Conservation (phyloP, 2,797 vertebrate species). For the Phoebastria nigripes region DNA sequence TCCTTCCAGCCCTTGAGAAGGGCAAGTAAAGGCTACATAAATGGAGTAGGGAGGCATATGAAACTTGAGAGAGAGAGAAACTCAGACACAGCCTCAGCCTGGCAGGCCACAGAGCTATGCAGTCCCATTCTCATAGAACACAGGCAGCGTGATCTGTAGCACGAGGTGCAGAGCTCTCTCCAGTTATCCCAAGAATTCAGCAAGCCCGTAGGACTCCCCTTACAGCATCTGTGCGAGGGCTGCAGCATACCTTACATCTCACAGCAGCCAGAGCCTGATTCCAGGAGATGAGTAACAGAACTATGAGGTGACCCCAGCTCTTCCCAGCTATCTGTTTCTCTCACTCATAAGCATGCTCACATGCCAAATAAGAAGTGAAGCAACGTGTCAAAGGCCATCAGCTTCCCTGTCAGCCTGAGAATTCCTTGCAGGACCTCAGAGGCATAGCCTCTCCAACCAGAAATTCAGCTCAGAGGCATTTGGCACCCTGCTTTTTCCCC, state of each 20-base stretch:
- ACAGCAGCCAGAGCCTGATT: not conserved
- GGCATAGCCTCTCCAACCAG: not conserved
- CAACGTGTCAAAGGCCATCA: not conserved
- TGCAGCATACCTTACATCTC: not conserved
- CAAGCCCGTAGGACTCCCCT: not conserved
- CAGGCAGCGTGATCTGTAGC: conserved; percentile 34
- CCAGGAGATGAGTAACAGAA: conserved; percentile 15
- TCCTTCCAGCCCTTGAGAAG: conserved; percentile 25
- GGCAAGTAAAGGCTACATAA: conserved; percentile 9
- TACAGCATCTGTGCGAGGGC: not conserved
- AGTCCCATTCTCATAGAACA: not conserved
- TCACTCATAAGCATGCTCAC: not conserved
- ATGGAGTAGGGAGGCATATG: not conserved
- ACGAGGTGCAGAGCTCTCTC: conserved; percentile 7
- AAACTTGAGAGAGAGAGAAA: conserved; percentile 31
- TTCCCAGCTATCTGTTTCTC: conserved; percentile 2
- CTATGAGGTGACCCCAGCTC: not conserved
- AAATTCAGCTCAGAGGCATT: not conserved
- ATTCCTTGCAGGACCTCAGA: not conserved
- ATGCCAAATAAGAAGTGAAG: not conserved
- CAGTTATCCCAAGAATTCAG: conserved; percentile 30
- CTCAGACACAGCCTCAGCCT: not conserved
- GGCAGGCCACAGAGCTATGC: not conserved
- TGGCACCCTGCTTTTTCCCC: not conserved
- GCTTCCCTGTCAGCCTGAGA: conserved; percentile 13